A percentile compares a stretch with the other conserved stretches of the same genome.
These are phyloP conservation scores for Drosophila seguyi DNA, from an alignment of 1,140 invertebrate species.

Conservation along the genomic window DNA sequence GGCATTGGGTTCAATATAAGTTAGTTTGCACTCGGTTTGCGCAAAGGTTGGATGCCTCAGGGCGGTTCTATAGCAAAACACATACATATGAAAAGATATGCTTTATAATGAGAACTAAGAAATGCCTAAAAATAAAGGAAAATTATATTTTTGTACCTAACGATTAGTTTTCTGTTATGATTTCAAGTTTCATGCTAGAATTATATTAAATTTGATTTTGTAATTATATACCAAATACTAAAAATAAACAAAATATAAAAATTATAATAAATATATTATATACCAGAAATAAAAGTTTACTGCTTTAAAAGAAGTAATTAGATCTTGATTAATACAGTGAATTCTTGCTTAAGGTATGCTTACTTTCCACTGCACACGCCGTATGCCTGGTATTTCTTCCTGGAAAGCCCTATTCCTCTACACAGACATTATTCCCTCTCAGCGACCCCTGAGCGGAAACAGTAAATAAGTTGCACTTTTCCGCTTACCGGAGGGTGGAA, in stretches of 20 bases:
- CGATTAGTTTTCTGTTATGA: too few relatives aligned
- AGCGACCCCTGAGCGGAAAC: slow-evolving; percentile 39
- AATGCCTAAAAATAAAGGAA: not conserved
- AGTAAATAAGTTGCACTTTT: slow-evolving; percentile 80
- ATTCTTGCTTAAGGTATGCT: slow-evolving; percentile 6
- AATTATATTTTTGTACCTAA: too few relatives aligned
- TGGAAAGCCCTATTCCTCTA: slow-evolving; percentile 8
- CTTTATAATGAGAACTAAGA: not conserved
- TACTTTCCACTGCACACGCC: slow-evolving; percentile 12
- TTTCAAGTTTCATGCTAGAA: not conserved
- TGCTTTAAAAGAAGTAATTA: not conserved
- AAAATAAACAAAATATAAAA: not conserved
- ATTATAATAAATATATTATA: too few relatives aligned
- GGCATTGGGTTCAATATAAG: slow-evolving; percentile 2
- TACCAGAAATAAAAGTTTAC: not conserved
- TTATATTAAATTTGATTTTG: not conserved
- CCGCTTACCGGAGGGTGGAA: slow-evolving; percentile 42
- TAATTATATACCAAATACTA: too few relatives aligned
- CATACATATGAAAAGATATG: not conserved
- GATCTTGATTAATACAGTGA: not conserved
- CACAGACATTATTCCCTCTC: slow-evolving; percentile 9
- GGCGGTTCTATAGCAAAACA: not conserved
- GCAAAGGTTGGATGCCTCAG: not conserved
- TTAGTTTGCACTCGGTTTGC: not conserved
- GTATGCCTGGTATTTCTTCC: slow-evolving; percentile 10